phyloP scores from a whole-genome alignment of 2,888 invertebrate species.

The Dorcus hopei region DNA sequence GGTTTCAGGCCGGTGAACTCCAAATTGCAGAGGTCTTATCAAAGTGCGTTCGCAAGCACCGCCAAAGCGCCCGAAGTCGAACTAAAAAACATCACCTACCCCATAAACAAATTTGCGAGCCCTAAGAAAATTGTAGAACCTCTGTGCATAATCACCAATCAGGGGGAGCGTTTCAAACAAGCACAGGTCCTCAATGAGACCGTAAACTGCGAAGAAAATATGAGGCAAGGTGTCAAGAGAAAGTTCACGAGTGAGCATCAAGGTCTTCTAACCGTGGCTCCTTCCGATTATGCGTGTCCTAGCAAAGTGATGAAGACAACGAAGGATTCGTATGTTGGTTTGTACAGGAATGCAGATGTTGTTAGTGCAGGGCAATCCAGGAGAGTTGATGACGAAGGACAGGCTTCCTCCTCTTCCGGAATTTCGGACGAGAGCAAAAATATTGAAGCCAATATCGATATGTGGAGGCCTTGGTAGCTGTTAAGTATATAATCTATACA shows the following conservation, averaged over 20 bases:
- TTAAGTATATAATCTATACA: neutral
- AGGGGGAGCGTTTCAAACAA: constrained; percentile 42
- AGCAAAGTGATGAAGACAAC: constrained; percentile 18
- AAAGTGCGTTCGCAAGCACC: constrained; percentile 27
- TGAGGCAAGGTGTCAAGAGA: constrained; percentile 36
- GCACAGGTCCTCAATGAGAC: constrained; percentile 44
- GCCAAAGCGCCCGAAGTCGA: constrained; percentile 26
- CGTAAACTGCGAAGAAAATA: constrained; percentile 41
- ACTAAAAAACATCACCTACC: constrained; percentile 42
- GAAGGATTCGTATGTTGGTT: constrained; percentile 13
- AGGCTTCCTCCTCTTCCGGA: constrained; percentile 22
- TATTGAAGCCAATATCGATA: constrained; percentile 36
- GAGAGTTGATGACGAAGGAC: neutral
- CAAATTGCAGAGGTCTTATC: constrained; percentile 19
- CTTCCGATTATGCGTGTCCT: constrained; percentile 17
- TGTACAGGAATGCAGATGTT: constrained; percentile 9
- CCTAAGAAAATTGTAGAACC: constrained; percentile 40
- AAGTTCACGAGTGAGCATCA: constrained; percentile 30
- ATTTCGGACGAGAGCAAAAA: constrained; percentile 10
- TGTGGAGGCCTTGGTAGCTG: constrained; percentile 49
- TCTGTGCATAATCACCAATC: constrained; percentile 45
- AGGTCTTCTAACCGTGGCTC: constrained; percentile 31
- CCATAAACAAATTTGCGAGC: constrained; percentile 35
- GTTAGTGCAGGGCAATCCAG: neutral
- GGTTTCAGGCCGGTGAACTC: constrained; percentile 42